Conservation (phyloP, 1,140 invertebrate genomes). For the Pentalonia nigronervosa region DNA sequence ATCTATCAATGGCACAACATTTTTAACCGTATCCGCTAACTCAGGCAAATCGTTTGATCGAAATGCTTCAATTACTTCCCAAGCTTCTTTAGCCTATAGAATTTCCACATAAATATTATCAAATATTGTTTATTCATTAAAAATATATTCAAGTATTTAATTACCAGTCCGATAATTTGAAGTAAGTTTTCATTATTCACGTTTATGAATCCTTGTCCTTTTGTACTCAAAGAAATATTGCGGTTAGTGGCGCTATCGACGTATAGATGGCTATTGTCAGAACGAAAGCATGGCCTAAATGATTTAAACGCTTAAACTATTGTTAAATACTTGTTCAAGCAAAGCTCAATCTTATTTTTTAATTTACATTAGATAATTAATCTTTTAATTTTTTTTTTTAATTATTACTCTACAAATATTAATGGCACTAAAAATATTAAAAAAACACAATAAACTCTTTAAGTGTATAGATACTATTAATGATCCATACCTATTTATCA, state of each 20-base stretch:
- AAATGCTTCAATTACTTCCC: slow-evolving; percentile 54
- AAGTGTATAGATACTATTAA: too few species aligned
- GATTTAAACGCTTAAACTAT: background rate
- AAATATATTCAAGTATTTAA: background rate
- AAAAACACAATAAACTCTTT: too few species aligned
- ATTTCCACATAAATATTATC: slow-evolving; percentile 32
- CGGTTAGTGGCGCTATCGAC: slow-evolving; percentile 71
- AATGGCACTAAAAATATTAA: background rate
- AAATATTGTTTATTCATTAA: background rate
- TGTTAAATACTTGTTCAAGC: background rate
- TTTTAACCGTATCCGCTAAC: slow-evolving; percentile 36
- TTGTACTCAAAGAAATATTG: slow-evolving; percentile 72
- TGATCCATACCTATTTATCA: too few species aligned
- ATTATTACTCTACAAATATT: background rate
- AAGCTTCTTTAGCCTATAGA: slow-evolving; percentile 60
- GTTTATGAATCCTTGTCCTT: slow-evolving; percentile 70
- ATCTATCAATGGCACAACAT: background rate
- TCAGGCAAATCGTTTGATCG: background rate
- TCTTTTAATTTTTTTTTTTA: background rate
- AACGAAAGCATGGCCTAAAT: slow-evolving; percentile 70
- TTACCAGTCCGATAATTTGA: slow-evolving; percentile 66
- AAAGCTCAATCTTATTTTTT: background rate
- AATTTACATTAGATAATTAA: background rate
- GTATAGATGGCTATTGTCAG: slow-evolving; percentile 71
- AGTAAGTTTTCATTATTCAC: slow-evolving; percentile 70